phyloP scores from a whole-genome alignment of 2,113 vertebrate genomes.

The Girardinichthys multiradiatus region DNA sequence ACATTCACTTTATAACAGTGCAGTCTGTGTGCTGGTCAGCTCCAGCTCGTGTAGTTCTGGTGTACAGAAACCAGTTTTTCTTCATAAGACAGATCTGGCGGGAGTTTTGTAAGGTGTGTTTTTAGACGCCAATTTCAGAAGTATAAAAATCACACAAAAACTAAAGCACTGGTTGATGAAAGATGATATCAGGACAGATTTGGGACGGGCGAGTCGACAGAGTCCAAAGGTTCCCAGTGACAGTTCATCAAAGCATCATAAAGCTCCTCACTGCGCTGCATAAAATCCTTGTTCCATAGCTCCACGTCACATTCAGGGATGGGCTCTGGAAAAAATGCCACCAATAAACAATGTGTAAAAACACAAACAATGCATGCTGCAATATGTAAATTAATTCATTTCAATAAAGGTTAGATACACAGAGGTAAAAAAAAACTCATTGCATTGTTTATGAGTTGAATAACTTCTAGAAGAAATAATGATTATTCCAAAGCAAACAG shows the following conservation, averaged over 20 bases:
- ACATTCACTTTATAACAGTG: neutral
- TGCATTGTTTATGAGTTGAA: neutral
- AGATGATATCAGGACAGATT: conserved; percentile 65
- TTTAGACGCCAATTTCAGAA: neutral
- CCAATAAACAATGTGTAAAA: no score
- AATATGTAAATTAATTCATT: neutral
- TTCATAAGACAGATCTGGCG: conserved; percentile 9
- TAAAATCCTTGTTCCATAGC: conserved; percentile 88
- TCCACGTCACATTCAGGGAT: conserved; percentile 83
- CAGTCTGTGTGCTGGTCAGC: conserved; percentile 8
- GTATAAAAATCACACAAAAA: conserved; percentile 12
- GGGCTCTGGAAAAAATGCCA: conserved; percentile 63
- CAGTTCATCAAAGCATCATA: conserved; percentile 90
- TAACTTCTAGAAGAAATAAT: neutral
- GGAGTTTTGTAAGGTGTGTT: conserved; percentile 1
- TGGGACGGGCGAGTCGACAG: conserved; percentile 82
- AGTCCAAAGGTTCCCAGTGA: conserved; percentile 91
- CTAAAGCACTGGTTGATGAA: neutral
- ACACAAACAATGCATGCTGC: no score
- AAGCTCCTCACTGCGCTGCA: conserved; percentile 91
- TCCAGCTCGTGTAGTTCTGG: conserved; percentile 9
- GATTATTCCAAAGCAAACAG: neutral
- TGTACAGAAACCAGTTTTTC: neutral
- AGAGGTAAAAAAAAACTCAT: neutral
- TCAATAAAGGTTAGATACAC: neutral